These are phyloP conservation scores for Tyrophagus putrescentiae DNA, from an alignment of 1,140 invertebrate genomes.

Conservation along the genomic window DNA sequence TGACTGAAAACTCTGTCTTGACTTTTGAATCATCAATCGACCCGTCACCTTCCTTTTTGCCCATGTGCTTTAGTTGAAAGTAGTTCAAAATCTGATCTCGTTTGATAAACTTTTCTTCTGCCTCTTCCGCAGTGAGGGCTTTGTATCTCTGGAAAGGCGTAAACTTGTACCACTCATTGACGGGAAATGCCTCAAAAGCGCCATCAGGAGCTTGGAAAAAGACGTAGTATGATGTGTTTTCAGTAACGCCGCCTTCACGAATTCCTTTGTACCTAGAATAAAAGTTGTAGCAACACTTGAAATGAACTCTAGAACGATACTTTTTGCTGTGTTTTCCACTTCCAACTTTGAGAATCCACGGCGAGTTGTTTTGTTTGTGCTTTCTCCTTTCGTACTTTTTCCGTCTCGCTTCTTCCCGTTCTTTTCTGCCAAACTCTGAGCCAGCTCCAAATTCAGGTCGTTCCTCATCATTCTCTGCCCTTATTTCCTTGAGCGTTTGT, in stretches of 20 bases:
- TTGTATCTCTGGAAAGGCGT: conserved; percentile 78
- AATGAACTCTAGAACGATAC: no score
- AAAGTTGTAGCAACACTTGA: no score
- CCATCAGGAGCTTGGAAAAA: conserved; percentile 86
- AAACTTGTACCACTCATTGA: conserved; percentile 77
- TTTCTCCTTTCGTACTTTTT: conserved; percentile 76
- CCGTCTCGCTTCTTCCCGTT: conserved; percentile 75
- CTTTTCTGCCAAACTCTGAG: conserved; percentile 55
- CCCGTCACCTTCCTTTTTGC: conserved; percentile 55
- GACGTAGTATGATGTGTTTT: conserved; percentile 90
- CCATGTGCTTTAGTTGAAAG: conserved; percentile 80
- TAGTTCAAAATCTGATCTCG: conserved; percentile 87
- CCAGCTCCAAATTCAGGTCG: conserved; percentile 63
- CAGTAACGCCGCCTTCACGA: conserved; percentile 77
- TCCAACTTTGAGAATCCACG: conserved; percentile 81
- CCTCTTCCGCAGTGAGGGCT: conserved; percentile 81
- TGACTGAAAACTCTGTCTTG: conserved; percentile 41
- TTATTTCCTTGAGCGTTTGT: conserved; percentile 80
- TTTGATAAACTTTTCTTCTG: conserved; percentile 83
- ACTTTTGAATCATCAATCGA: conserved; percentile 44
- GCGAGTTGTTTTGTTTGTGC: conserved; percentile 81
- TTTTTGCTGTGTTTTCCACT: conserved; percentile 82
- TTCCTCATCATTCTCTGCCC: conserved; percentile 60
- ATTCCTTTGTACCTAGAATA: conserved; percentile 70
- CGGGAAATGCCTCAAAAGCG: conserved; percentile 82